phyloP scores from a whole-genome alignment of 2,888 invertebrate species.

The Hoplodrina blanda region DNA sequence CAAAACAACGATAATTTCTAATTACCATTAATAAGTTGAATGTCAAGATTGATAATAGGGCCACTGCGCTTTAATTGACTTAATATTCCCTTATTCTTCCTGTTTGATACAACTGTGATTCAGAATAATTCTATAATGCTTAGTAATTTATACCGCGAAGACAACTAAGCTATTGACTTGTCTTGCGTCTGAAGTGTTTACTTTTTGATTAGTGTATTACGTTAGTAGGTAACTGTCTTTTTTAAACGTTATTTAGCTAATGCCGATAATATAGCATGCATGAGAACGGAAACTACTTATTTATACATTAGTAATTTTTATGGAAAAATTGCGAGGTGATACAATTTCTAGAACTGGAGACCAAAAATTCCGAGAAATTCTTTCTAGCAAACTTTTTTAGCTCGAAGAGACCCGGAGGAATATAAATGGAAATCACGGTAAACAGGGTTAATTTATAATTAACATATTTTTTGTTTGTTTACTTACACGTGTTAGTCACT shows the following conservation, averaged over 20 bases:
- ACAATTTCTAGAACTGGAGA: too few relatives aligned
- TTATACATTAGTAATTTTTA: background rate
- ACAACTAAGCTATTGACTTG: slow-evolving; percentile 7
- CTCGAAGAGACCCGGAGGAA: too few relatives aligned
- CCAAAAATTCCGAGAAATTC: too few relatives aligned
- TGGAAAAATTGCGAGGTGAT: background rate
- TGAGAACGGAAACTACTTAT: background rate
- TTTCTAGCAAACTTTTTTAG: too few relatives aligned
- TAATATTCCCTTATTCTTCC: slow-evolving; percentile 16
- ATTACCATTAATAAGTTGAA: slow-evolving; percentile 47
- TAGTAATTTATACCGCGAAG: slow-evolving; percentile 17
- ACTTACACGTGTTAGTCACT: too few relatives aligned
- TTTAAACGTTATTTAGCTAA: slow-evolving; percentile 15
- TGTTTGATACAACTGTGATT: slow-evolving; percentile 11
- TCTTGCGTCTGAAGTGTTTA: slow-evolving; percentile 19
- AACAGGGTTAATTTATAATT: too few relatives aligned
- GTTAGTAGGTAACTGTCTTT: background rate
- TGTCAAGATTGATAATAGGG: slow-evolving; percentile 20
- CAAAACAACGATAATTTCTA: slow-evolving; percentile 53
- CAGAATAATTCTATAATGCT: background rate
- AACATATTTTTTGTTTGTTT: too few relatives aligned
- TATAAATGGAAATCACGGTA: too few relatives aligned
- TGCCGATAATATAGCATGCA: slow-evolving; percentile 13
- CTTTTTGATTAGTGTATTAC: slow-evolving; percentile 23
- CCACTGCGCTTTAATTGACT: slow-evolving; percentile 9